These are phyloP conservation scores for Chrysocyon brachyurus DNA, from an alignment of 2,797 vertebrate species.

Conservation along the genomic window DNA sequence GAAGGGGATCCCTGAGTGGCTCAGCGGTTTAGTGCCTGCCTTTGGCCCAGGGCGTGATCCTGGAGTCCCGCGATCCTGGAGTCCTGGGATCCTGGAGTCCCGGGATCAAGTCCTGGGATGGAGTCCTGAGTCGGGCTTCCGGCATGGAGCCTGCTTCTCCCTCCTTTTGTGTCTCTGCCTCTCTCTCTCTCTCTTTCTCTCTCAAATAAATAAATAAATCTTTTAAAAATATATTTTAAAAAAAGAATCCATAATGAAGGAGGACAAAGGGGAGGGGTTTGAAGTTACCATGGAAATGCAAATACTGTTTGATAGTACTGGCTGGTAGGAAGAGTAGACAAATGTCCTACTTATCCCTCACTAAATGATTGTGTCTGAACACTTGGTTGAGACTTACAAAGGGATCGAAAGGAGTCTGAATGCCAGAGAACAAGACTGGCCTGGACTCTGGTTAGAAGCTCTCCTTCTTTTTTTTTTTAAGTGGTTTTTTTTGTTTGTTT, in stretches of 20 bases:
- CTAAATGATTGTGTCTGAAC: neutral
- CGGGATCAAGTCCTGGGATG: too few species aligned
- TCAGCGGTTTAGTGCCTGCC: too few species aligned
- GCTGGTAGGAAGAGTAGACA: neutral
- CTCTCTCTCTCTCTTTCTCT: too few species aligned
- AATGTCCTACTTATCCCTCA: neutral
- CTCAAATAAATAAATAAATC: too few species aligned
- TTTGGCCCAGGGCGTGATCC: too few species aligned
- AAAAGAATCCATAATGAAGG: neutral
- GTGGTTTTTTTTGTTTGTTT: neutral
- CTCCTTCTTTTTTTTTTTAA: neutral
- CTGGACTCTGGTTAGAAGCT: neutral
- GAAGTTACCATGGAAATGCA: neutral
- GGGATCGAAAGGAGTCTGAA: neutral
- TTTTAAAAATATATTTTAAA: too few species aligned
- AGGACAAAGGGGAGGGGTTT: neutral
- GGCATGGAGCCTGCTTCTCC: too few species aligned
- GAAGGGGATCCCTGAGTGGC: neutral
- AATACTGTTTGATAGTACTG: neutral
- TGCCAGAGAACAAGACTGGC: neutral
- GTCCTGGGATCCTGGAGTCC: too few species aligned
- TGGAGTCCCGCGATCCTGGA: too few species aligned
- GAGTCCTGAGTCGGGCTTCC: too few species aligned
- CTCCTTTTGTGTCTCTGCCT: too few species aligned
- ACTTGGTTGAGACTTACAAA: conserved; percentile 31